Base-by-base conservation (phyloP, 2,888 invertebrate genomes). In the Cremastobaeus sp. region DNA sequence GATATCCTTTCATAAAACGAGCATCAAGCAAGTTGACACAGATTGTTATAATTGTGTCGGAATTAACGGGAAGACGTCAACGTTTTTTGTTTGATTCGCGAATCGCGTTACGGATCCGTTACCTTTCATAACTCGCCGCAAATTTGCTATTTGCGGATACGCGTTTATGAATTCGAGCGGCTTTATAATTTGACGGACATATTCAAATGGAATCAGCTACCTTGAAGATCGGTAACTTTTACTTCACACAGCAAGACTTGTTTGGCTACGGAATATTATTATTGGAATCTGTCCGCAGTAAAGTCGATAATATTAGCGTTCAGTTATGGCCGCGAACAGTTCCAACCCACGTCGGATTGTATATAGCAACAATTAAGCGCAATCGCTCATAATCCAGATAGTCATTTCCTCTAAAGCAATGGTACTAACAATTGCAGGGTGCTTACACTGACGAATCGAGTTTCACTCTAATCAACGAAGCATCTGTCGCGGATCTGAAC, bases 401-500 rank as follows among this genome's bases (percentile, higher is more conserved):
- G 8, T 14, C 12, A 14, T 37, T 37, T 2, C n/a, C n/a, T n/a
- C n/a, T n/a, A n/a, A n/a, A n/a, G n/a, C n/a, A n/a, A n/a, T n/a
- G n/a, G n/a, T n/a, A 14, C 15, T 6, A n/a, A 25, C 12, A 12
- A 60, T 75, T 52, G 9, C 77, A 92, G 92, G 93, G 93, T 1
- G 90, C 91, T 0, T 89, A 91, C 21, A 90, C 92, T 8, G 94
- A 95, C 81, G 90, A 91, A 54, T 90, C 92, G 2, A 90, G 93
- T 17, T 94, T 90, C 82, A 91, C 92, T 86, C 81, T 95, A 18
- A 90, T 94, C 77, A 92, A 92, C 80, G 89, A 91, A 52, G 89
- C 91, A 0, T 94, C 94, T 0, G 85, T 94, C 0, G 88, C 89
- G 0, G 93, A 94, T 30, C 84, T 95, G 28, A 93, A 93, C 82